These are phyloP conservation scores for Myopa testacea DNA, from an alignment of 2,888 invertebrate species.

Conservation along the genomic window DNA sequence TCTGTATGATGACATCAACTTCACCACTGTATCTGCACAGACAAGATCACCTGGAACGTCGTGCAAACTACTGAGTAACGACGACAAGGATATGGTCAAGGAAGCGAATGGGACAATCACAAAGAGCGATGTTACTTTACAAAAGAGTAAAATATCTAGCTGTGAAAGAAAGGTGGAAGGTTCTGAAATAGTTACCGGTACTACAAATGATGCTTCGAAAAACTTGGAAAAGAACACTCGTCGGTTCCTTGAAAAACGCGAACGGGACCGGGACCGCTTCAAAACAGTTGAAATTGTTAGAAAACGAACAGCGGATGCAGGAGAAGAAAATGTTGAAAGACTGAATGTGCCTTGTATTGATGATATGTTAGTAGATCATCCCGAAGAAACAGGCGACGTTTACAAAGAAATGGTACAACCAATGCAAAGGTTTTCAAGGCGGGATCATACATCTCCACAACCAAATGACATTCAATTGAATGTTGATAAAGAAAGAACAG, in stretches of 20 bases:
- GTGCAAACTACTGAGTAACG: slow-evolving; percentile 52
- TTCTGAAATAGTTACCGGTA: slow-evolving; percentile 18
- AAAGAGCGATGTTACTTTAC: slow-evolving; percentile 29
- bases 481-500: slow-evolving; percentile 47
- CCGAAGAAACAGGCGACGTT: slow-evolving; percentile 30
- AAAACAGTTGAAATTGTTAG: slow-evolving; percentile 67
- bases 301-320: slow-evolving; percentile 44
- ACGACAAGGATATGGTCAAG: slow-evolving; percentile 28
- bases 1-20: slow-evolving; percentile 65
- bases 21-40: slow-evolving; percentile 52
- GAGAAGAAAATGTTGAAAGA: slow-evolving; percentile 49
- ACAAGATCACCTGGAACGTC: slow-evolving; percentile 51
- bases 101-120: slow-evolving; percentile 39
- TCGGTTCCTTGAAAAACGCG: slow-evolving; percentile 57
- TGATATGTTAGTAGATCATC: slow-evolving; percentile 40
- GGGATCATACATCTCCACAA: slow-evolving; percentile 50
- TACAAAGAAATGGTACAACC: slow-evolving; percentile 34
- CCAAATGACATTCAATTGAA: slow-evolving; percentile 46
- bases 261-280: slow-evolving; percentile 66
- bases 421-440: slow-evolving; percentile 55
- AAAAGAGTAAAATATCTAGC: slow-evolving; percentile 20
- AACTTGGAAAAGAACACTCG: slow-evolving; percentile 44
- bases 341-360: slow-evolving; percentile 67
- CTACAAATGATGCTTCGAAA: slow-evolving; percentile 50
- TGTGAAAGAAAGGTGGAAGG: slow-evolving; percentile 37